Base-by-base conservation (phyloP, 2,113 vertebrate genomes). In the Rostratula benghalensis region DNA sequence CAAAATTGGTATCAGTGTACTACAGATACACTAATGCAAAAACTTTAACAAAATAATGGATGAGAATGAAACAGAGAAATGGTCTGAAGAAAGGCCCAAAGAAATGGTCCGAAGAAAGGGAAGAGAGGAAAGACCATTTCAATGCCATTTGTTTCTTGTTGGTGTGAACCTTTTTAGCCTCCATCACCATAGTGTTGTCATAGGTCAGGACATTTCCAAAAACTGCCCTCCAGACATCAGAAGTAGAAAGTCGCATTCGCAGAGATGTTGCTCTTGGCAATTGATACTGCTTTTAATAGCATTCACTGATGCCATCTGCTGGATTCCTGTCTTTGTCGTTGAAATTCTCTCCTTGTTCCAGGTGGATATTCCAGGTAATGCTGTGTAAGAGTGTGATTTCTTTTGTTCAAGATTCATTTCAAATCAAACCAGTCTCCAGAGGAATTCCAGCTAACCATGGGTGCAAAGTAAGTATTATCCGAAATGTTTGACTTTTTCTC, bases 301-400 rank as follows among this genome's bases (percentile, higher is more conserved):
- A 97, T 98, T 99, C 98, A 99, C 98, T 97, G 98, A 99, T 81
- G 98, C 98, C 98, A 99, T 98, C 98, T 99, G 98, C 98, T 99
- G 99, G 98, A 98, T 99, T 88, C 95, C 94, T 41, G 98, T 98
- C 93, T 99, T 99, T 96, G 88, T 98, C 51, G 97, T 98, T 83
- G 98, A 99, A 97, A 94, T 98, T 28, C 96, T 98, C 37, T 98
- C 98, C 14, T 97, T 98, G 63, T 84, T 98, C 88, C 94, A 97
- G 46, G 97, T 98, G 76, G 98, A 98, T 97, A 98, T 98, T 88
- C 97, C 98, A 96, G 93, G 96, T 95, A 93, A 95, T 31, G 7
- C n/a, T 73, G 7, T 67, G 25, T 51, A 57, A 53, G 7, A 19
- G 7, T 30, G 7, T 68, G 46, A 39, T 31, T 93, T 95, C 24